phyloP scores from a whole-genome alignment of 2,888 invertebrate species.

The Chrysolina oricalcia region DNA sequence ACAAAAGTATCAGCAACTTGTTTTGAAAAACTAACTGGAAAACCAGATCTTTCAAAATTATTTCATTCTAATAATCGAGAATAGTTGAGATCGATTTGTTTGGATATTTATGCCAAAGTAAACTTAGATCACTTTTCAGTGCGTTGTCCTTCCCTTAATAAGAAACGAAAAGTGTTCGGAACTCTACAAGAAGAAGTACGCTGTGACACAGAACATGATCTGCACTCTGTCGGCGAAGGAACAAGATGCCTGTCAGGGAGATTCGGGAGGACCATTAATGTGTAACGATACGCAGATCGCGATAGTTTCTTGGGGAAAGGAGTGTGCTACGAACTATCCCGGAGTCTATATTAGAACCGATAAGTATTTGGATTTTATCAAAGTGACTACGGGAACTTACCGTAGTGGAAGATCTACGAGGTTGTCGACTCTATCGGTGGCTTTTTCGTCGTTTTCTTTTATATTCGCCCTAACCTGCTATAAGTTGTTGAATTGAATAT shows the following conservation, averaged over 20 bases:
- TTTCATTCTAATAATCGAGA: no score
- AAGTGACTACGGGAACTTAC: neutral
- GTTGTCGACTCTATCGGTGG: no score
- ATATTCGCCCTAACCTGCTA: no score
- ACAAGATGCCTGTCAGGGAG: conserved; percentile 84
- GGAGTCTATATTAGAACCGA: conserved; percentile 78
- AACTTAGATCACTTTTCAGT: neutral
- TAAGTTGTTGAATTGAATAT: no score
- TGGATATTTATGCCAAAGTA: neutral
- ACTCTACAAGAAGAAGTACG: neutral
- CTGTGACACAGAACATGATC: conserved; percentile 74
- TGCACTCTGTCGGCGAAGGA: conserved; percentile 80
- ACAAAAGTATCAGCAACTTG: no score
- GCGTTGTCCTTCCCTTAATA: neutral
- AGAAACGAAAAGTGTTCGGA: neutral
- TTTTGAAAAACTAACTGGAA: no score
- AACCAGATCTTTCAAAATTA: no score
- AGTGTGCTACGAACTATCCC: conserved; percentile 77
- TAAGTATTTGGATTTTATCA: conserved; percentile 73
- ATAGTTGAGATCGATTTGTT: no score
- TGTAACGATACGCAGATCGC: conserved; percentile 74
- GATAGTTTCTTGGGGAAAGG: conserved; percentile 78
- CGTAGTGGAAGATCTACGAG: neutral
- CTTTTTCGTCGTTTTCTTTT: no score
- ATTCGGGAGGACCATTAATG: conserved; percentile 88